These are phyloP conservation scores for Perodicticus potto DNA, from an alignment of 2,797 vertebrate genomes.

Conservation along the genomic window DNA sequence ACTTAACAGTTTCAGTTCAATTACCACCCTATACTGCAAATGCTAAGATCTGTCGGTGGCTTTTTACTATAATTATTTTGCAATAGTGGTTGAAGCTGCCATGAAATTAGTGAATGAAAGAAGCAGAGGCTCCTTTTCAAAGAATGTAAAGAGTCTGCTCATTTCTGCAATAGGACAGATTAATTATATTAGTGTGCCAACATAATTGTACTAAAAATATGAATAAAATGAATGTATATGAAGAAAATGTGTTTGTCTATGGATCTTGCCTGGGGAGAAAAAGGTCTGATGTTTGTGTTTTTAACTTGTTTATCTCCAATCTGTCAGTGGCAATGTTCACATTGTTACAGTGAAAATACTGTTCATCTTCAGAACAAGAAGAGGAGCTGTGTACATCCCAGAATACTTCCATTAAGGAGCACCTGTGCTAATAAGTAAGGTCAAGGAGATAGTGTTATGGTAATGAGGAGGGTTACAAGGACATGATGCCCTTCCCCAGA, in stretches of 20 bases:
- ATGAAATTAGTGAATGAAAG: background rate
- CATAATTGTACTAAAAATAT: background rate
- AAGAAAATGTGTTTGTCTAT: constrained; percentile 25
- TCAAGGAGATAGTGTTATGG: background rate
- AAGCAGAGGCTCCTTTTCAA: background rate
- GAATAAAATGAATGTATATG: constrained; percentile 3
- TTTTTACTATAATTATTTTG: constrained; percentile 60
- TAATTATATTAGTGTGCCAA: constrained; percentile 39
- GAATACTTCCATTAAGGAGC: background rate
- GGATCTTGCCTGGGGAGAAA: background rate
- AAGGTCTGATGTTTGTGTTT: constrained; percentile 23
- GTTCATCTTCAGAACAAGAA: background rate
- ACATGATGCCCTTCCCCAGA: background rate
- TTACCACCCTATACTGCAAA: constrained; percentile 1
- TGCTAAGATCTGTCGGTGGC: background rate
- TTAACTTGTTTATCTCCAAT: constrained; percentile 28
- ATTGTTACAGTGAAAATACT: background rate
- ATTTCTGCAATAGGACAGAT: constrained; percentile 6
- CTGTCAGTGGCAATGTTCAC: background rate
- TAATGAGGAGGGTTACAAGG: background rate
- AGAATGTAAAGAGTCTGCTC: constrained; percentile 4
- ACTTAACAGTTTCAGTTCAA: constrained; percentile 46
- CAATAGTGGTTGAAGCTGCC: background rate
- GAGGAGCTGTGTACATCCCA: background rate
- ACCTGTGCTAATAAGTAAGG: background rate